Evolutionary conservation across 53 echinoderm and acorn worm genomes (phyloP).

Genomic region (Luidia sarsii): DNA sequence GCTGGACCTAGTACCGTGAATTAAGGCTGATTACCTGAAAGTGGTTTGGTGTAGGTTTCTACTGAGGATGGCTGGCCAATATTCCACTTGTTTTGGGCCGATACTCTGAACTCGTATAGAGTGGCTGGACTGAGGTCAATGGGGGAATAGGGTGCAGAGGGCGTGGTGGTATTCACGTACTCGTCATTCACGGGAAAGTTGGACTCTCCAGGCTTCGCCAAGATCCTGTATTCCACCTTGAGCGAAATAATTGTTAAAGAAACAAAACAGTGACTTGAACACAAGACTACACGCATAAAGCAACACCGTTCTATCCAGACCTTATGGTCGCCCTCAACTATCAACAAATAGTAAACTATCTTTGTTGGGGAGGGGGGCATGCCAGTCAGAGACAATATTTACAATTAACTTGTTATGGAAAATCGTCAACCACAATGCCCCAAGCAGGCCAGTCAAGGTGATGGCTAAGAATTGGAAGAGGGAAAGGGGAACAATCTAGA

Average conservation of each 20-base stretch:
- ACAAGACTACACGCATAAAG: not conserved
- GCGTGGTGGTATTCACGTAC: not conserved
- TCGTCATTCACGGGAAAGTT: not conserved
- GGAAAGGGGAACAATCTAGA: no score
- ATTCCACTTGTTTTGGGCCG: not conserved
- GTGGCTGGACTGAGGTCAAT: not conserved
- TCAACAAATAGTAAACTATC: no score
- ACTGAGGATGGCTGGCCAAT: not conserved
- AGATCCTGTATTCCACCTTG: not conserved
- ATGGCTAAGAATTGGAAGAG: no score
- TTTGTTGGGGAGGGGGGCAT: no score
- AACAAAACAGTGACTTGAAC: not conserved
- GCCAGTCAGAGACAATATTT: no score
- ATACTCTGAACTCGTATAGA: not conserved
- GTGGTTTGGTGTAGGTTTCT: not conserved
- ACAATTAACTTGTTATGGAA: no score
- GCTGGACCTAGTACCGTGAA: no score
- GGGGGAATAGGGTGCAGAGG: not conserved
- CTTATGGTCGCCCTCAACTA: no score
- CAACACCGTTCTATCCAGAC: no score
- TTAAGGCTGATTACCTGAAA: slow-evolving; percentile 1
- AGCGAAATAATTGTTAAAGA: not conserved
- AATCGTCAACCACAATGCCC: no score
- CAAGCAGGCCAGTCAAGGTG: no score
- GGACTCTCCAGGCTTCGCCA: no score